A percentile compares a stretch with the other conserved stretches of the same genome.
Conservation (phyloP, 2,113 vertebrate genomes). For the Petrocephalus zakoni region DNA sequence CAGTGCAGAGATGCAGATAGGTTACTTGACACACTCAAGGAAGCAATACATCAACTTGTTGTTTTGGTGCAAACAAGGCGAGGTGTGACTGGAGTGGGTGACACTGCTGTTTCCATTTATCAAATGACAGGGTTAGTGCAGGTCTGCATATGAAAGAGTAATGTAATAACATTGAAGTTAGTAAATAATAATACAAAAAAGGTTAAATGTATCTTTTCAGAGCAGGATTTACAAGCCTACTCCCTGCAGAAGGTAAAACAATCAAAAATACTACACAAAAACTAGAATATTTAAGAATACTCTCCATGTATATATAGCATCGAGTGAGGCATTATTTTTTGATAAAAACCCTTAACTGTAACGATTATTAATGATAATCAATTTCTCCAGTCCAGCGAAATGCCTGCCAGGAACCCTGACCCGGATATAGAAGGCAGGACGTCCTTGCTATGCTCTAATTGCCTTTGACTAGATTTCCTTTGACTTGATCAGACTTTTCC, state of each 20-base stretch:
- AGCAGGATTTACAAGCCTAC: background rate
- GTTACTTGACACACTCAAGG: constrained; percentile 21
- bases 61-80: constrained; percentile 9
- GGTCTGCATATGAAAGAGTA: background rate
- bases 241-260: background rate
- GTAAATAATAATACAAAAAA: background rate
- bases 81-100: constrained; percentile 4
- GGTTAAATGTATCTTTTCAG: constrained; percentile 4
- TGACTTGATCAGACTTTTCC: background rate
- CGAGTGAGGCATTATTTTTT: background rate
- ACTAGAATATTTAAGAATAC: background rate
- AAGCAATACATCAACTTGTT: constrained; percentile 19
- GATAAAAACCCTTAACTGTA: background rate
- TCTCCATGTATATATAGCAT: background rate
- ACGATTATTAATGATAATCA: background rate
- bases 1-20: constrained; percentile 19
- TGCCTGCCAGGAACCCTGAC: background rate
- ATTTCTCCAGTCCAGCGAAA: background rate
- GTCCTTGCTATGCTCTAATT: background rate
- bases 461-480: background rate
- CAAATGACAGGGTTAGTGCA: constrained; percentile 14
- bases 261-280: background rate
- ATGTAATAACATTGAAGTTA: background rate
- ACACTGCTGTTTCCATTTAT: constrained; percentile 14
- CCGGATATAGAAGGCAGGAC: background rate